Conservation (phyloP, 1,140 invertebrate species). For the Cyphomyrmex costatus region DNA sequence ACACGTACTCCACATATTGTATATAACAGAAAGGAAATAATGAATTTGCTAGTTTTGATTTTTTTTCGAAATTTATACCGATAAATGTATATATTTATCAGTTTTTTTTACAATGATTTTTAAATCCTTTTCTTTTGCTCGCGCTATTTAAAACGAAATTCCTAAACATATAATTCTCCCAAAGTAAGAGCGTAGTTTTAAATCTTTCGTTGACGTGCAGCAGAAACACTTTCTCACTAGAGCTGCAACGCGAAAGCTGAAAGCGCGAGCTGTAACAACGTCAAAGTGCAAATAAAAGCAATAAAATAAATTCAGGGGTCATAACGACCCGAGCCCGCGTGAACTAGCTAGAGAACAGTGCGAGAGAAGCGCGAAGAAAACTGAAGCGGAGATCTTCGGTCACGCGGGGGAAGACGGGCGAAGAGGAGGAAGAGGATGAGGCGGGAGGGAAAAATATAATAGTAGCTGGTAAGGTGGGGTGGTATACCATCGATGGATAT, state of each 20-base stretch:
- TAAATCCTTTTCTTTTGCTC: neutral
- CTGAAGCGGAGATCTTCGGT: conserved; percentile 49
- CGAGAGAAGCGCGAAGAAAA: conserved; percentile 39
- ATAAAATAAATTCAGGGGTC: conserved; percentile 69
- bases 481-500: conserved; percentile 81
- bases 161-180: neutral
- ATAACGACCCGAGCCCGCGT: conserved; percentile 69
- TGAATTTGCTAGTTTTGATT: too few relatives aligned
- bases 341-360: conserved; percentile 62
- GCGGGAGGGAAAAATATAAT: conserved; percentile 73
- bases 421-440: neutral
- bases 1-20: too few relatives aligned
- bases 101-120: neutral
- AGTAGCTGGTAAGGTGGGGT: conserved; percentile 58
- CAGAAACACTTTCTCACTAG: conserved; percentile 1
- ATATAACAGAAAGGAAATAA: too few relatives aligned
- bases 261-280: conserved; percentile 31
- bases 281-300: conserved; percentile 67
- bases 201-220: neutral
- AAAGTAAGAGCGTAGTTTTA: neutral
- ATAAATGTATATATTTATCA: neutral
- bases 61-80: too few relatives aligned
- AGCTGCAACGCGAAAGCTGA: neutral
- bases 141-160: neutral
- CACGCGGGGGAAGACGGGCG: neutral